Evolutionary conservation across 2,888 invertebrate genomes (phyloP).

Genomic region (Phyto melanocephala): DNA sequence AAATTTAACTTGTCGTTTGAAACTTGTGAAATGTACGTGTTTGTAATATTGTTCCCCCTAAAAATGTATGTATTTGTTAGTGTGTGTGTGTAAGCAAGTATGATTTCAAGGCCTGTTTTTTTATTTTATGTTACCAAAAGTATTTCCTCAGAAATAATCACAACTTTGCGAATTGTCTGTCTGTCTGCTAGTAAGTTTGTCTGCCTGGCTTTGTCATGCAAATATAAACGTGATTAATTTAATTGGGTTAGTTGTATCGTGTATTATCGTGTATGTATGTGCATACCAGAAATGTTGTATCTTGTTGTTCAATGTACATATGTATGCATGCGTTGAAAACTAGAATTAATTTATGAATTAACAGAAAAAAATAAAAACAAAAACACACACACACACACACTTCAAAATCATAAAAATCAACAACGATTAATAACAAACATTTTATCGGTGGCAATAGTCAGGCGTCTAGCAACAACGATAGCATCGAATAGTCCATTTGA

Average conservation of each 20-base stretch:
- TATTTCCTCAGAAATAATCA: slow-evolving; percentile 16
- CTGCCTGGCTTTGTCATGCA: slow-evolving; percentile 38
- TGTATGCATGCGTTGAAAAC: slow-evolving; percentile 14
- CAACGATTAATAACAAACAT: slow-evolving; percentile 51
- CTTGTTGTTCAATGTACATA: neutral
- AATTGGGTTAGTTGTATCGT: slow-evolving; percentile 51
- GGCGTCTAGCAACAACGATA: neutral
- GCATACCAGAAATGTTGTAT: neutral
- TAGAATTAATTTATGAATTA: slow-evolving; percentile 33
- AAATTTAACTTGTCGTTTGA: slow-evolving; percentile 19
- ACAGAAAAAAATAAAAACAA: neutral
- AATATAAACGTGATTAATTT: slow-evolving; percentile 54
- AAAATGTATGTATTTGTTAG: neutral
- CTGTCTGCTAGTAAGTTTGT: neutral
- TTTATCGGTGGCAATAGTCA: slow-evolving; percentile 12
- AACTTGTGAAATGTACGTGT: slow-evolving; percentile 14
- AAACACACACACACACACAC: no score
- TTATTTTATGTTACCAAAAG: neutral
- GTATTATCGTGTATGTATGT: neutral
- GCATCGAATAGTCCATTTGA: slow-evolving; percentile 18
- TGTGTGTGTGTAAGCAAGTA: neutral
- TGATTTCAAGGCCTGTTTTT: slow-evolving; percentile 33
- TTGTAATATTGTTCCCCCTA: slow-evolving; percentile 24
- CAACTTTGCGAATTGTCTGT: slow-evolving; percentile 3
- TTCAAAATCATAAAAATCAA: slow-evolving; percentile 55